Conservation (phyloP, 2,113 vertebrate genomes). For the Hippocampus zosterae region DNA sequence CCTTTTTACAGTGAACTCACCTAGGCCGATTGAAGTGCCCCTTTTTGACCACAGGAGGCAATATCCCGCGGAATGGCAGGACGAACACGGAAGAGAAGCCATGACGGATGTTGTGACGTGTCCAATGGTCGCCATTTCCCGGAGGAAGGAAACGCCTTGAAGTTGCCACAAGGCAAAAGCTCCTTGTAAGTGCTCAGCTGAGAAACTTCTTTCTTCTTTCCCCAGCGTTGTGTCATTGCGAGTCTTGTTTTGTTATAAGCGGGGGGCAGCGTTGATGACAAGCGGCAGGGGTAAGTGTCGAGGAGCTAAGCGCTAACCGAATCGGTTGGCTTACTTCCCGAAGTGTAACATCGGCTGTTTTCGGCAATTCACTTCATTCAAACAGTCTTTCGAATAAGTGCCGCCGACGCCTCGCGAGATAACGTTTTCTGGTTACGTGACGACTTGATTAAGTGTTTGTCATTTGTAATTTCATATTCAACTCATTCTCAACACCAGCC, state of each 20-base stretch:
- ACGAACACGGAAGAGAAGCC: constrained; percentile 31
- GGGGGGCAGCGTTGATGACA: not conserved
- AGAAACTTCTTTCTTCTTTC: not conserved
- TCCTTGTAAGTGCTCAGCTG: constrained; percentile 18
- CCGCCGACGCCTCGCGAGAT: not conserved
- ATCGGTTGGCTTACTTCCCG: not conserved
- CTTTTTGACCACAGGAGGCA: constrained; percentile 29
- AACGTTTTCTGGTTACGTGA: not conserved
- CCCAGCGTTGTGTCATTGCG: not conserved
- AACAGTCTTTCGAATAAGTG: not conserved
- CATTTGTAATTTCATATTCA: not conserved
- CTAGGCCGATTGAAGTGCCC: not conserved
- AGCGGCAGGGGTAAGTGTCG: not conserved
- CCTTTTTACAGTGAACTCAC: not conserved
- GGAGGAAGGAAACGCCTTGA: constrained; percentile 68
- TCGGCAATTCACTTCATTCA: not conserved
- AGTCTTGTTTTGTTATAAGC: not conserved
- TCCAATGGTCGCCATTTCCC: constrained; percentile 64
- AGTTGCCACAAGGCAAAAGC: constrained; percentile 43
- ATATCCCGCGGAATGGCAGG: not conserved
- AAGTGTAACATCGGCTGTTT: not conserved
- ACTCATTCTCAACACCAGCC: not conserved
- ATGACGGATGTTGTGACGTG: constrained; percentile 60
- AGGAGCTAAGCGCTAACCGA: constrained; percentile 10
- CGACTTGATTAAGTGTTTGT: not conserved